phyloP scores from a whole-genome alignment of 2,797 vertebrate genomes.

The Chiloscyllium punctatum region DNA sequence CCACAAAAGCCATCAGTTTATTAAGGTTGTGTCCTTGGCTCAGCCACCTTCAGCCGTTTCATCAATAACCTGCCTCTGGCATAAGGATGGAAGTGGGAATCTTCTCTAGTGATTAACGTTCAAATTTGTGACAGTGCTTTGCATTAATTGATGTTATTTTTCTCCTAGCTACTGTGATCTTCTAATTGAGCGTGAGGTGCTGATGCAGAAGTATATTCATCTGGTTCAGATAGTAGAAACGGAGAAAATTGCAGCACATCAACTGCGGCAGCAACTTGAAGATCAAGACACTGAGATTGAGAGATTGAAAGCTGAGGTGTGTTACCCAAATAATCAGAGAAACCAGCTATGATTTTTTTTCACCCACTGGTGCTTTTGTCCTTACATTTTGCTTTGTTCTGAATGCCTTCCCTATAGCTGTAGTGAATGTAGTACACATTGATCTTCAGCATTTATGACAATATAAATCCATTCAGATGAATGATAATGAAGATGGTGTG shows the following conservation, averaged over 20 bases:
- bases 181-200: constrained; percentile 85
- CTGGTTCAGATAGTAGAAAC: constrained; percentile 95
- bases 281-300: constrained; percentile 95
- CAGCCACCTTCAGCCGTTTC: too few species aligned
- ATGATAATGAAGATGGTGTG: neutral
- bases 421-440: neutral
- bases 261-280: constrained; percentile 90
- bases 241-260: constrained; percentile 90
- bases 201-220: constrained; percentile 99
- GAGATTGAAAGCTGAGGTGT: constrained; percentile 89
- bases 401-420: neutral
- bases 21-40: too few species aligned
- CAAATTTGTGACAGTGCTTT: neutral
- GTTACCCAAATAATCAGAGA: constrained; percentile 41
- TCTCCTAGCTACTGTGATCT: constrained; percentile 81
- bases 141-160: constrained; percentile 1
- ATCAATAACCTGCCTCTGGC: too few species aligned
- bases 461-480: neutral
- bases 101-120: neutral
- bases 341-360: constrained; percentile 41
- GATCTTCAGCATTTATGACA: neutral
- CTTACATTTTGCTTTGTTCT: neutral
- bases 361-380: neutral
- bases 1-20: too few species aligned
- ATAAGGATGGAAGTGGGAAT: too few species aligned